phyloP scores from a whole-genome alignment of 2,888 invertebrate genomes.

The Brachypalpus laphriformis region DNA sequence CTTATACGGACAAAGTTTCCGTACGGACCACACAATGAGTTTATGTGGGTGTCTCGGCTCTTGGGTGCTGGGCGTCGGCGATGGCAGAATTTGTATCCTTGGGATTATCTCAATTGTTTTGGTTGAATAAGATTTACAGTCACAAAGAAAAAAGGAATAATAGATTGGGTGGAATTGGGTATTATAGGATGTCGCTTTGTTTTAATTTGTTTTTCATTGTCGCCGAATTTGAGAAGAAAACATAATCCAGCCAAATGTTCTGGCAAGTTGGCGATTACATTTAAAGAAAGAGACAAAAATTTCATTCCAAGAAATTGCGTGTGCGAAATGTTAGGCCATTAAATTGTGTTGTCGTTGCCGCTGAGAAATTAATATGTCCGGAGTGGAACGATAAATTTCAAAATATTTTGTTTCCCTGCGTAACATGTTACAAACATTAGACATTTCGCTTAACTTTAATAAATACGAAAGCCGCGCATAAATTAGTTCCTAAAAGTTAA shows the following conservation, averaged over 20 bases:
- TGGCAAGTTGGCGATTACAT: neutral
- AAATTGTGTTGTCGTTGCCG: slow-evolving; percentile 10
- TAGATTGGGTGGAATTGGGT: slow-evolving; percentile 46
- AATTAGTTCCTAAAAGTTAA: neutral
- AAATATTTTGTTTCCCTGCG: neutral
- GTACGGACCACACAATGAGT: slow-evolving; percentile 2
- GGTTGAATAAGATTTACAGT: slow-evolving; percentile 66
- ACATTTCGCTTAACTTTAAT: neutral
- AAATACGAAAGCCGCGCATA: neutral
- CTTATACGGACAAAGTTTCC: slow-evolving; percentile 42
- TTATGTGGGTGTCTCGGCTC: slow-evolving; percentile 13
- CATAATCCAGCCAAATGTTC: slow-evolving; percentile 22
- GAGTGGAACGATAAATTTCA: slow-evolving; percentile 10
- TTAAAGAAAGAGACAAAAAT: neutral
- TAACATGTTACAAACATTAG: neutral
- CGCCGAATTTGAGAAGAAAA: slow-evolving; percentile 20
- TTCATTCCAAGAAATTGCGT: slow-evolving; percentile 29
- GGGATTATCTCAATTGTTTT: slow-evolving; percentile 68
- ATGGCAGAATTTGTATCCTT: slow-evolving; percentile 63
- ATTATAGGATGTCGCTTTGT: slow-evolving; percentile 48
- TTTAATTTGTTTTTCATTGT: slow-evolving; percentile 55
- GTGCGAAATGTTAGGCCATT: slow-evolving; percentile 33
- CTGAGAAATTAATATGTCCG: neutral
- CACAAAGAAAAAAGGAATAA: slow-evolving; percentile 29
- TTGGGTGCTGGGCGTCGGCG: slow-evolving; percentile 17